Percentiles rank a stretch among this genome's conserved stretches.
phyloP scores from a whole-genome alignment of 2,888 invertebrate genomes.

The Amblyteles armatorius region DNA sequence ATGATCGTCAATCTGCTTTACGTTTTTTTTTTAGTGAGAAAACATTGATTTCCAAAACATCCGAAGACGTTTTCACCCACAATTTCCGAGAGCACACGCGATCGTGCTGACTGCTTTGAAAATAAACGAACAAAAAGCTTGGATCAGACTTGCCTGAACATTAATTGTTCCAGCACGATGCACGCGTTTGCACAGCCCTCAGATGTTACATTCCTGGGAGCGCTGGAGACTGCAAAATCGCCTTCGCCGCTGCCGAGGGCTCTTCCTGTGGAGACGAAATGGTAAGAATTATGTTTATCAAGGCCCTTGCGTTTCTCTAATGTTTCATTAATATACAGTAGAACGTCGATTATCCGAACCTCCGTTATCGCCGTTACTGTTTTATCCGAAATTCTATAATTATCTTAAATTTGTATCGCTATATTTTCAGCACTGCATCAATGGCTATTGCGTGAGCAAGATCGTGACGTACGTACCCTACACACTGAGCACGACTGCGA shows the following conservation, averaged over 20 bases:
- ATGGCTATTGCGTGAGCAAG: constrained; percentile 94
- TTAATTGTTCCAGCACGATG: constrained; percentile 90
- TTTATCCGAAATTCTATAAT: not conserved
- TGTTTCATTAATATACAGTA: constrained; percentile 19
- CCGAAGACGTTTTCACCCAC: not conserved
- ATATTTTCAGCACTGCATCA: constrained; percentile 92
- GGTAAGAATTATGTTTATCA: constrained; percentile 85
- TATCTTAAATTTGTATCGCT: constrained; percentile 30
- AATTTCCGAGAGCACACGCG: not conserved
- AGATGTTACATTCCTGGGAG: constrained; percentile 95
- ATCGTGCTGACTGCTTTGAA: too few relatives aligned
- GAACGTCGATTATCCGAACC: not conserved
- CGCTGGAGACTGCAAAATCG: constrained; percentile 93
- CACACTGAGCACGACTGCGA: constrained; percentile 22
- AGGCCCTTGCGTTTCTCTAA: too few relatives aligned
- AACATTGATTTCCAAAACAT: not conserved
- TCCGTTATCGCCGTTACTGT: too few relatives aligned
- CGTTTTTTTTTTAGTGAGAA: not conserved
- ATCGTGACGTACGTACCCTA: constrained; percentile 58
- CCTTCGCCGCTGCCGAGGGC: constrained; percentile 96
- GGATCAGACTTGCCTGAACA: not conserved
- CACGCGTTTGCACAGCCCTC: constrained; percentile 94
- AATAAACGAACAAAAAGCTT: too few relatives aligned
- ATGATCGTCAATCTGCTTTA: not conserved
- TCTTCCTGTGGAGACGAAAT: constrained; percentile 95